These are phyloP conservation scores for Strigamia transsilvanica DNA, from an alignment of 2,888 invertebrate species.

Conservation along the genomic window DNA sequence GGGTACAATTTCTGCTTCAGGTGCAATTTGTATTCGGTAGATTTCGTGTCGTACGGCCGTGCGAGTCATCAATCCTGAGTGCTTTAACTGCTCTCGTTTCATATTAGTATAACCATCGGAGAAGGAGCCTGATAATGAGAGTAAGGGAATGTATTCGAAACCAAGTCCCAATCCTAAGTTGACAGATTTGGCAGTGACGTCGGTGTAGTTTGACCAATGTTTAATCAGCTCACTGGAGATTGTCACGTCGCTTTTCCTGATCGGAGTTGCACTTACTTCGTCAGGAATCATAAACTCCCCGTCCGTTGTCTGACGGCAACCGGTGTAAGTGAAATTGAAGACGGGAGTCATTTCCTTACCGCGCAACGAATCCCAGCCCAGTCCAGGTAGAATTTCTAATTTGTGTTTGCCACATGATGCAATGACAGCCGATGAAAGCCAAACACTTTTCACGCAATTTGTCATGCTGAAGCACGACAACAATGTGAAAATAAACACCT, in stretches of 20 bases:
- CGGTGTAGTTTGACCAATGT: constrained; percentile 19
- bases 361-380: constrained; percentile 7
- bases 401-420: neutral
- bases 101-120: neutral
- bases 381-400: constrained; percentile 10
- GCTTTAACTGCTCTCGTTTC: neutral
- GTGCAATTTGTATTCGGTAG: neutral
- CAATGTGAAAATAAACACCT: neutral
- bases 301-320: neutral
- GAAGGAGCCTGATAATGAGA: neutral
- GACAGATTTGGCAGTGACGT: constrained; percentile 1
- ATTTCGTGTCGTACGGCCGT: neutral
- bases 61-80: constrained; percentile 3
- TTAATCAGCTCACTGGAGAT: neutral
- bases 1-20: neutral
- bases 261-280: neutral
- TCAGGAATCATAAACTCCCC: neutral
- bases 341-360: constrained; percentile 18
- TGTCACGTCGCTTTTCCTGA: neutral
- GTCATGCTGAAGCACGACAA: neutral
- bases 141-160: neutral
- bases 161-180: neutral
- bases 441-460: neutral
- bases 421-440: neutral
- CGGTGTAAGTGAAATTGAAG: neutral